Evolutionary conservation across 1,140 invertebrate species (phyloP).

Genomic region (Oedothorax gibbosus): DNA sequence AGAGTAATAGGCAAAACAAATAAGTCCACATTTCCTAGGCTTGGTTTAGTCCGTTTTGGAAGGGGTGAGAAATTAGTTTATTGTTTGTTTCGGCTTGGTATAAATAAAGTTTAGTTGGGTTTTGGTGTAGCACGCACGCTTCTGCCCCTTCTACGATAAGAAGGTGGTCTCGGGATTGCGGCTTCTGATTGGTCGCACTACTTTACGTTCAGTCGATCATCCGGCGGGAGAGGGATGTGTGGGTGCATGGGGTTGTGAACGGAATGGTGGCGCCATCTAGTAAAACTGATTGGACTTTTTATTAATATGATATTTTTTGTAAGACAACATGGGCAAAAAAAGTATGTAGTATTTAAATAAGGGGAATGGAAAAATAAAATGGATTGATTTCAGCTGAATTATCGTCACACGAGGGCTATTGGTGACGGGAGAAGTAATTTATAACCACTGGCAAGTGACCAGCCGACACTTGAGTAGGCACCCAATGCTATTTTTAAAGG

Average conservation of each 20-base stretch:
- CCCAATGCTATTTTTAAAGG: no score
- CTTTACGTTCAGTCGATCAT: conserved; percentile 30
- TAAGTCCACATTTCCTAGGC: conserved; percentile 47
- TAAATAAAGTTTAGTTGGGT: neutral
- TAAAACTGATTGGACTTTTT: no score
- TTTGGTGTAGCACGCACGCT: conserved; percentile 20
- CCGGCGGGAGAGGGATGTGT: neutral
- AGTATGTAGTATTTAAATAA: no score
- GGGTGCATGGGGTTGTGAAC: no score
- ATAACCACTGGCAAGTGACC: no score
- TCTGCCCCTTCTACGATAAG: conserved; percentile 28
- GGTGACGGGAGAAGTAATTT: no score
- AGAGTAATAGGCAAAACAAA: conserved; percentile 39
- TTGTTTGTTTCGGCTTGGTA: conserved; percentile 1
- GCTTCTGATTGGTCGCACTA: conserved; percentile 49
- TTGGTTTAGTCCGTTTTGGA: conserved; percentile 18
- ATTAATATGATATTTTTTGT: no score
- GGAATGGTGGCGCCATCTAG: neutral
- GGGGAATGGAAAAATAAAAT: no score
- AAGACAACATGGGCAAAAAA: no score
- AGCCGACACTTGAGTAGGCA: no score
- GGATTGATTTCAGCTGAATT: no score
- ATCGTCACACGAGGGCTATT: no score
- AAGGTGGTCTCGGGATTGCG: conserved; percentile 35
- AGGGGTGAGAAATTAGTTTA: conserved; percentile 17